A percentile compares a stretch with the other conserved stretches of the same genome.
phyloP scores from a whole-genome alignment of 30 jellyfish, hydroid and myxozoan species.

The Cassiopea xamachana region DNA sequence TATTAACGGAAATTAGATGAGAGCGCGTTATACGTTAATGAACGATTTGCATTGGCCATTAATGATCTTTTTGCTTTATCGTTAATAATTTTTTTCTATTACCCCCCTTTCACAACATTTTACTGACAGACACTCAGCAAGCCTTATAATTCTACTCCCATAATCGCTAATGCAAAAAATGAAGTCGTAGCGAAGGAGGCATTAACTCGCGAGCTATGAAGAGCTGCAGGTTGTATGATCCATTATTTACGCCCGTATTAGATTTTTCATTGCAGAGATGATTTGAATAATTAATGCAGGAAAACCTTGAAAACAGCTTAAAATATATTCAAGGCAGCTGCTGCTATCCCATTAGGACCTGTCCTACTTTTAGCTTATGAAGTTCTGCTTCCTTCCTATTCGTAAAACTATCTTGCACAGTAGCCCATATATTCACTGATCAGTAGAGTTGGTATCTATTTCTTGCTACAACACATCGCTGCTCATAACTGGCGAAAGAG shows the following conservation, averaged over 20 bases:
- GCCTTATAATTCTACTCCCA: background rate
- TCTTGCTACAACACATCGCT: background rate
- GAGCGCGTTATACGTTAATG: too few species aligned
- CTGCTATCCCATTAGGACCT: background rate
- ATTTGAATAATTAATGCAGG: constrained; percentile 23
- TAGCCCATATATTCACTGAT: background rate
- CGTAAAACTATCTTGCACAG: background rate
- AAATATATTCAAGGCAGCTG: constrained; percentile 15
- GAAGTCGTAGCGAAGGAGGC: constrained; percentile 9
- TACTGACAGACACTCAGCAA: too few species aligned
- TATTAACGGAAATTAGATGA: too few species aligned
- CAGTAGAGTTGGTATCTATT: background rate
- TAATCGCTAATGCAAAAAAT: background rate
- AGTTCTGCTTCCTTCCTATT: background rate
- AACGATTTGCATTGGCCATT: too few species aligned
- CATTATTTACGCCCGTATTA: background rate
- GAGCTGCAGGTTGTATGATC: constrained; percentile 21
- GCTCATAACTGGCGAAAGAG: background rate
- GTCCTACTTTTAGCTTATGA: background rate
- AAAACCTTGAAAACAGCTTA: background rate
- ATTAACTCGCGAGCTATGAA: background rate
- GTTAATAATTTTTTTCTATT: too few species aligned
- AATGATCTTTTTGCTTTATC: too few species aligned
- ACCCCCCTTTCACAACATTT: background rate
- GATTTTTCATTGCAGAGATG: background rate